Evolutionary conservation across 1,140 invertebrate species (phyloP).

Genomic region (Sycobia sp.): DNA sequence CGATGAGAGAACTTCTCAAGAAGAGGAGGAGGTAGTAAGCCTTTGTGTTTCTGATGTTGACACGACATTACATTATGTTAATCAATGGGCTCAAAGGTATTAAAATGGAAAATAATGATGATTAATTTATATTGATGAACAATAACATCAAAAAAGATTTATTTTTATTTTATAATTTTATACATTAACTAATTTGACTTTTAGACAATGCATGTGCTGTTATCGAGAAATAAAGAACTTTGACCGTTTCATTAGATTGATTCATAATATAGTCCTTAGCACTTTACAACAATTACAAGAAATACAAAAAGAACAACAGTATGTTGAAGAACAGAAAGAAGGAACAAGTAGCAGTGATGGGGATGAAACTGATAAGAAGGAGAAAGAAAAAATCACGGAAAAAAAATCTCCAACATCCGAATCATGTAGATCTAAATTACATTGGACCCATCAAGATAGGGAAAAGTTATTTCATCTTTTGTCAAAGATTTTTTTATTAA

Average conservation of each 20-base stretch:
- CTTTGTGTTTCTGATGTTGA: constrained; percentile 55
- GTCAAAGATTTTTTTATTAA: constrained; percentile 82
- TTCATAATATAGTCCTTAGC: constrained; percentile 79
- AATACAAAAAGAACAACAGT: constrained; percentile 66
- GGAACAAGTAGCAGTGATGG: constrained; percentile 36
- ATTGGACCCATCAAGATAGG: constrained; percentile 76
- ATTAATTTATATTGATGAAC: constrained; percentile 1
- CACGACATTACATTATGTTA: constrained; percentile 57
- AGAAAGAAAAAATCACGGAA: constrained; percentile 40
- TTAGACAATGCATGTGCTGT: constrained; percentile 89
- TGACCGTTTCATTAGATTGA: constrained; percentile 84
- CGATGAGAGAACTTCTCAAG: constrained; percentile 55
- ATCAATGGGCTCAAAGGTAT: constrained; percentile 60
- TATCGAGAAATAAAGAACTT: constrained; percentile 89
- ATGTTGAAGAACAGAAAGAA: constrained; percentile 48
- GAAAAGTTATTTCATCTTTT: constrained; percentile 79
- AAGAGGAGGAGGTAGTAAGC: constrained; percentile 52
- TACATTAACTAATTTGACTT: constrained; percentile 47
- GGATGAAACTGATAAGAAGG: constrained; percentile 47
- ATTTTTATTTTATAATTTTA: neutral
- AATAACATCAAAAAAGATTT: too few relatives aligned
- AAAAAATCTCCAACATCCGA: constrained; percentile 37
- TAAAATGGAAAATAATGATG: neutral
- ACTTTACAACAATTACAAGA: constrained; percentile 76
- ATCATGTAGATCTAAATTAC: constrained; percentile 34